Conservation (phyloP, 2,113 vertebrate genomes). For the Porphyrio hochstetteri region DNA sequence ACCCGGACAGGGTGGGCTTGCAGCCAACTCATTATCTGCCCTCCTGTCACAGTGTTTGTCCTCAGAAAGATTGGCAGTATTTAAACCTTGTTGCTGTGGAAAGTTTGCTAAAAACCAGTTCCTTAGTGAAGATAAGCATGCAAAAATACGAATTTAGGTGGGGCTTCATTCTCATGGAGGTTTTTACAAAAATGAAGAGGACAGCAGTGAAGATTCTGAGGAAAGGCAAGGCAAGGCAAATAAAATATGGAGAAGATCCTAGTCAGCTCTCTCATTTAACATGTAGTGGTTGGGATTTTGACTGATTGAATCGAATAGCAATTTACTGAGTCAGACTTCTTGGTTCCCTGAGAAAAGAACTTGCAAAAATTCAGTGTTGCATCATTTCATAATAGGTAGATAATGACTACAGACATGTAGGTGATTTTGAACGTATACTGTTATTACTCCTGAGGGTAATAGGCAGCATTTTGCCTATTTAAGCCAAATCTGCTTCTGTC, state of each 20-base stretch:
- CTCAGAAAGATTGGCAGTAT: not conserved
- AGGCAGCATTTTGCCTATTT: not conserved
- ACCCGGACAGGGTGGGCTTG: not conserved
- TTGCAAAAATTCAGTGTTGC: not conserved
- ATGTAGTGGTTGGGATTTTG: not conserved
- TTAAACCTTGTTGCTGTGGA: not conserved
- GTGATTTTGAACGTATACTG: not conserved
- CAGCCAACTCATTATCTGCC: not conserved
- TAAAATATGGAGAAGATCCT: not conserved
- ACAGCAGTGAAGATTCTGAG: not conserved
- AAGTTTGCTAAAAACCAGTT: not conserved
- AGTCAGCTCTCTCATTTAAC: not conserved
- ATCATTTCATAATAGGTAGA: not conserved
- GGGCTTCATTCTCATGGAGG: not conserved
- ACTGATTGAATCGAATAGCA: not conserved
- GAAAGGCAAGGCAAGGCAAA: not conserved
- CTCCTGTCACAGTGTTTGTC: not conserved
- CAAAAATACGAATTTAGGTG: not conserved
- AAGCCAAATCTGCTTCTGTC: not conserved
- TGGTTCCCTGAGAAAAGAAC: not conserved
- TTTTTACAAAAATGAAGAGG: not conserved
- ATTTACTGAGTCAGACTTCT: not conserved
- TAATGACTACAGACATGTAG: not conserved
- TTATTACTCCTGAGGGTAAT: not conserved
- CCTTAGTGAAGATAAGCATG: not conserved